These are phyloP conservation scores for Cotesia typhae DNA, from an alignment of 1,140 invertebrate genomes.

Conservation along the genomic window DNA sequence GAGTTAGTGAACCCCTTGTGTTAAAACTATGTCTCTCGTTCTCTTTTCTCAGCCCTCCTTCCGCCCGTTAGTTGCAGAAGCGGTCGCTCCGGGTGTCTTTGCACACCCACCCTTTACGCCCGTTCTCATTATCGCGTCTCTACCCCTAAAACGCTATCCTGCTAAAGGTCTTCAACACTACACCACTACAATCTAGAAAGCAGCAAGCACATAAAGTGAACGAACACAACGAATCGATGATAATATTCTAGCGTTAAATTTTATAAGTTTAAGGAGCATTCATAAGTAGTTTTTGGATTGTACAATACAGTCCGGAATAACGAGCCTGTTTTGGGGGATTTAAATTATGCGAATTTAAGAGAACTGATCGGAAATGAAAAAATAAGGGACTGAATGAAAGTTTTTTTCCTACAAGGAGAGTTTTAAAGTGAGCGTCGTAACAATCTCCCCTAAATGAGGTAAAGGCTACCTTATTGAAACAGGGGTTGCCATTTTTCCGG, in stretches of 20 bases:
- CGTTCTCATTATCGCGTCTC: slow-evolving; percentile 64
- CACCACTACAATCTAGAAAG: background rate
- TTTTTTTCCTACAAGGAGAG: slow-evolving; percentile 48
- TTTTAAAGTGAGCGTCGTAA: slow-evolving; percentile 63
- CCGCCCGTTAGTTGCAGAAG: slow-evolving; percentile 32
- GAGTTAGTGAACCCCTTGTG: slow-evolving; percentile 31
- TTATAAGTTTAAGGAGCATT: too few relatives aligned
- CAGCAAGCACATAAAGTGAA: too few relatives aligned
- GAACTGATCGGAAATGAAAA: slow-evolving; percentile 54
- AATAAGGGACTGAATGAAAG: background rate
- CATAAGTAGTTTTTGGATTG: too few relatives aligned
- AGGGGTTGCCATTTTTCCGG: slow-evolving; percentile 66
- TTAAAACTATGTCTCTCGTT: slow-evolving; percentile 33
- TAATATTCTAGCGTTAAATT: too few relatives aligned
- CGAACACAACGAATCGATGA: too few relatives aligned
- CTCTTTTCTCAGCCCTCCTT: slow-evolving; percentile 31
- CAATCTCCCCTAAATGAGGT: slow-evolving; percentile 66
- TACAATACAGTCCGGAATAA: background rate
- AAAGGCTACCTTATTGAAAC: slow-evolving; percentile 67
- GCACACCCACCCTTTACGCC: slow-evolving; percentile 55
- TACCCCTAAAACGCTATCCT: slow-evolving; percentile 61
- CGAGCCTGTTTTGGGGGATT: slow-evolving; percentile 17
- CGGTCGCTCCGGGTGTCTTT: slow-evolving; percentile 55
- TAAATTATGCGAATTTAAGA: slow-evolving; percentile 57
- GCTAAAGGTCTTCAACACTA: slow-evolving; percentile 55